A percentile compares a stretch with the other conserved stretches of the same genome.
Evolutionary conservation across 2,113 vertebrate species (phyloP).

Genomic region (Elanus axillaris): DNA sequence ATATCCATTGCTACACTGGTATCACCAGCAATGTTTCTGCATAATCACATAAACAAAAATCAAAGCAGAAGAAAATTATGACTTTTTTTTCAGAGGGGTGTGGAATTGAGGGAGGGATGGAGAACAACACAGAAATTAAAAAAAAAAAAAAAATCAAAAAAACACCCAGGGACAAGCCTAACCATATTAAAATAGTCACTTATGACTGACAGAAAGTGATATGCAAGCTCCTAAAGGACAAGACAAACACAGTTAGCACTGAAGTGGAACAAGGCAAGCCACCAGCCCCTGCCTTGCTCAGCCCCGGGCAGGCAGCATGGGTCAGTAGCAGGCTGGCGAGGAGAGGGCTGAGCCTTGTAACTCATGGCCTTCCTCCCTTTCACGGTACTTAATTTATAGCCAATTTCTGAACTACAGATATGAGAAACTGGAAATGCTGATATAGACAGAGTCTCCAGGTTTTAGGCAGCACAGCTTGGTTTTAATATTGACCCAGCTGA

Average conservation of each 20-base stretch:
- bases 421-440: background rate
- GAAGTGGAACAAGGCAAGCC: background rate
- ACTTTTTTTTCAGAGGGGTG: rapidly evolving
- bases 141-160: background rate
- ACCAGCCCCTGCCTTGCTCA: background rate
- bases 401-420: background rate
- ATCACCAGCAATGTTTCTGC: background rate
- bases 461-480: background rate
- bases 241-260: background rate
- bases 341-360: background rate
- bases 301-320: rapidly evolving
- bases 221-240: background rate
- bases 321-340: background rate
- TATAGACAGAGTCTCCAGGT: background rate
- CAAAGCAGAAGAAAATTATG: background rate
- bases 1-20: background rate
- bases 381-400: background rate
- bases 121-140: background rate
- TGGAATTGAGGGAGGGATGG: background rate
- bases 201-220: background rate
- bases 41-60: background rate
- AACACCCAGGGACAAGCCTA: background rate
- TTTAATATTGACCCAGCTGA: background rate
- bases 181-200: background rate
- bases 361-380: background rate